Evolutionary conservation across 1,140 invertebrate genomes (phyloP).

Genomic region (Lethrus apterus): DNA sequence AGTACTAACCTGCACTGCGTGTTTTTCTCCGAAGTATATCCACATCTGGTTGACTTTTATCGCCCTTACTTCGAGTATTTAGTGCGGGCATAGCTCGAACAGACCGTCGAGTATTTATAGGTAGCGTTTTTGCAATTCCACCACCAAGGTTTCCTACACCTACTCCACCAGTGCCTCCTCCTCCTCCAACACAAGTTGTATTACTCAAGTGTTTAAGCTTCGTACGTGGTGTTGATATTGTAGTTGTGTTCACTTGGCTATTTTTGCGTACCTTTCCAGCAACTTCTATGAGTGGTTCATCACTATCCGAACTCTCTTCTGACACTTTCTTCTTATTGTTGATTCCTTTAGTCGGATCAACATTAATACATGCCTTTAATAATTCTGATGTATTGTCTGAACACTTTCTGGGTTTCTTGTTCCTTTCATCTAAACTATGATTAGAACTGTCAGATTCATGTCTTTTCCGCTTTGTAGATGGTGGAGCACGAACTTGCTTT

Average conservation of each 20-base stretch:
- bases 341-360: conserved; percentile 42
- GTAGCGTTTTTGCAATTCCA: conserved; percentile 20
- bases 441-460: conserved; percentile 70
- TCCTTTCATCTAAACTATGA: conserved; percentile 44
- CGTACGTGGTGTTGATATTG: conserved; percentile 16
- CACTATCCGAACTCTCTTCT: conserved; percentile 63
- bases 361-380: conserved; percentile 61
- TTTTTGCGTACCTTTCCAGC: conserved; percentile 58
- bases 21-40: conserved; percentile 50
- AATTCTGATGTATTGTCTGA: conserved; percentile 60
- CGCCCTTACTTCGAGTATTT: conserved; percentile 37
- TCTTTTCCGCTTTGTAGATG: conserved; percentile 56
- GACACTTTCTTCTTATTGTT: conserved; percentile 8
- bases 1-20: conserved; percentile 52
- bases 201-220: conserved; percentile 20
- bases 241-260: conserved; percentile 21
- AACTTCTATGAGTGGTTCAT: conserved; percentile 67
- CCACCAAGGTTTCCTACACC: conserved; percentile 4
- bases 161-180: conserved; percentile 11
- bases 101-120: conserved; percentile 35
- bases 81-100: conserved; percentile 29
- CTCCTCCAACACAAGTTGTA: conserved; percentile 10
- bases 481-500: conserved; percentile 30
- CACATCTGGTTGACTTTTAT: conserved; percentile 28
- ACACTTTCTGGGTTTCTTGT: conserved; percentile 50